Evolutionary conservation across 1,140 invertebrate genomes (phyloP).

Genomic region (Hyles euphorbiae): DNA sequence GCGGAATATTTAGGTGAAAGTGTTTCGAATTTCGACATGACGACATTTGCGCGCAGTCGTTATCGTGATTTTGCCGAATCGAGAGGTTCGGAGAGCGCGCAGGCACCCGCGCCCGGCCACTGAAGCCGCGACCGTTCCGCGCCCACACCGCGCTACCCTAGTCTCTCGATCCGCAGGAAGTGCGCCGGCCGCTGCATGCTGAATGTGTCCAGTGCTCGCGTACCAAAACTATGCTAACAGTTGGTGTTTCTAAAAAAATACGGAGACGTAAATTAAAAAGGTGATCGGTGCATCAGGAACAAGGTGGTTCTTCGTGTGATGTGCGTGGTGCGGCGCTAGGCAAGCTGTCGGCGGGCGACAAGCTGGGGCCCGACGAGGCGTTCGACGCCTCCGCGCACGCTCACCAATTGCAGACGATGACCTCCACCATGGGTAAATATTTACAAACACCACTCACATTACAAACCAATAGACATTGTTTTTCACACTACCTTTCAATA

Average conservation of each 20-base stretch:
- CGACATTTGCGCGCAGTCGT: constrained; percentile 73
- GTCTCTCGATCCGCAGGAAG: constrained; percentile 57
- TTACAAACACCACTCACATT: not conserved
- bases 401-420: constrained; percentile 68
- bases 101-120: constrained; percentile 19
- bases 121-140: constrained; percentile 26
- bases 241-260: constrained; percentile 62
- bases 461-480: too few species aligned
- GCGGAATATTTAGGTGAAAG: constrained; percentile 75
- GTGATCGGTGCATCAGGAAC: constrained; percentile 56
- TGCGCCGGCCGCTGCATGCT: constrained; percentile 50
- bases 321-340: constrained; percentile 50
- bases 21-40: constrained; percentile 75
- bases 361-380: constrained; percentile 62
- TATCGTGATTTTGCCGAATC: constrained; percentile 75
- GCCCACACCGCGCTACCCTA: constrained; percentile 36
- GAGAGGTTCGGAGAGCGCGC: constrained; percentile 63
- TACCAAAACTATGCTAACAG: constrained; percentile 64
- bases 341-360: constrained; percentile 66
- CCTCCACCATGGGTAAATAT: constrained; percentile 73
- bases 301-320: constrained; percentile 60
- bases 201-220: constrained; percentile 50
- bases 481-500: too few species aligned
- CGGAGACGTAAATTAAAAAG: constrained; percentile 68
- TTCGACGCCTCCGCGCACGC: constrained; percentile 62